Conservation (phyloP, 2,797 vertebrate species). For the Onychomys torridus region DNA sequence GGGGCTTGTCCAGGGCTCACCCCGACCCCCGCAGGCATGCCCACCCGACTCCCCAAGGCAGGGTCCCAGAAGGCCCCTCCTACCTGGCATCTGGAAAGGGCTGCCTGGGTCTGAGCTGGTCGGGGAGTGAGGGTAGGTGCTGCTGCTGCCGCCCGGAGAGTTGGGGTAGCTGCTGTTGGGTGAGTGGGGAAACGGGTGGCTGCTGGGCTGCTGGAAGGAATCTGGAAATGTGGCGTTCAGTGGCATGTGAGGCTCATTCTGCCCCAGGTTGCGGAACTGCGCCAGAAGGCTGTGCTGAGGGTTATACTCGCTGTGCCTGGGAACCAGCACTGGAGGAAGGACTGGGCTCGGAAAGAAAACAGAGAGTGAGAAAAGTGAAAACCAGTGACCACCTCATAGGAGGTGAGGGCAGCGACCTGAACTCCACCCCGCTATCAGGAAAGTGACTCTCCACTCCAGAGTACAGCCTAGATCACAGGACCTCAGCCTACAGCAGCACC, state of each 20-base stretch:
- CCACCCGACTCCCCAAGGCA: accelerated
- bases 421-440: background rate
- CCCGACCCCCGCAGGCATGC: background rate
- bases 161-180: conserved; percentile 97
- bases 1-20: accelerated
- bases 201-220: conserved; percentile 93
- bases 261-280: conserved; percentile 96
- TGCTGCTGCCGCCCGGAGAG: conserved; percentile 95
- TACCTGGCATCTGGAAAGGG: conserved; percentile 99
- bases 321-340: conserved; percentile 98
- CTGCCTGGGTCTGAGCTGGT: conserved; percentile 97
- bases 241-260: conserved; percentile 98
- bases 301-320: conserved; percentile 98
- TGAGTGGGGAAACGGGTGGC: conserved; percentile 93
- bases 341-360: conserved; percentile 87
- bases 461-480: background rate
- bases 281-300: conserved; percentile 98
- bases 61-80: accelerated
- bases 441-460: background rate
- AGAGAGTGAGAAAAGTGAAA: background rate
- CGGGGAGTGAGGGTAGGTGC: conserved; percentile 97
- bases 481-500: accelerated
- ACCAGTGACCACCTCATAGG: background rate
- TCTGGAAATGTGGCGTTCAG: conserved; percentile 98
- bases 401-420: background rate